A percentile compares a stretch with the other conserved stretches of the same genome.
Conservation (phyloP, 2,888 invertebrate species). For the Fragum sueziense region DNA sequence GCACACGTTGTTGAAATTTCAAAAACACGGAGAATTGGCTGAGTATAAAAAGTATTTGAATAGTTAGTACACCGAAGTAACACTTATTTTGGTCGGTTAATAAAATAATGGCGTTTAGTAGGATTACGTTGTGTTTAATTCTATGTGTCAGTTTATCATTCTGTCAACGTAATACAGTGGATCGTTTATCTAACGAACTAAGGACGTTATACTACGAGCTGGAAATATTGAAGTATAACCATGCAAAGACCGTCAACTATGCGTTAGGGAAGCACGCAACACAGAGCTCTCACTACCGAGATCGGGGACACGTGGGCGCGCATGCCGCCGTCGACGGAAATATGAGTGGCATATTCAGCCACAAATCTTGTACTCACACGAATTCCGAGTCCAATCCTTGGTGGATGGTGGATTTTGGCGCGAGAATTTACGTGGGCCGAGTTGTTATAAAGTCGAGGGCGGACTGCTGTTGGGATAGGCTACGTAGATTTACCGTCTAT, state of each 20-base stretch:
- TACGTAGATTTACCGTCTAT: neutral
- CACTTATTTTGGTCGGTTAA: too few species aligned
- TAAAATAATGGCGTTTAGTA: neutral
- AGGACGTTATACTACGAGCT: neutral
- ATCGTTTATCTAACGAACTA: neutral
- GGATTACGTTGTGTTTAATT: neutral
- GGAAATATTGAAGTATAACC: neutral
- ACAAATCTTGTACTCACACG: neutral
- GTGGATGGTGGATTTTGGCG: conserved; percentile 14
- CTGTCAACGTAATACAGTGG: neutral
- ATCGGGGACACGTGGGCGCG: neutral
- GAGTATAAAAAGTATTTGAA: too few species aligned
- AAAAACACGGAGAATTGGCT: too few species aligned
- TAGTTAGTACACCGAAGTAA: too few species aligned
- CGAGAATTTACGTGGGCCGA: conserved; percentile 1
- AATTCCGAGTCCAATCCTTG: neutral
- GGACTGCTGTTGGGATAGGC: conserved; percentile 10
- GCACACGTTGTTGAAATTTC: neutral
- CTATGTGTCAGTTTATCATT: neutral
- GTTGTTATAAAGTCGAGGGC: neutral
- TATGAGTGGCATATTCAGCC: neutral
- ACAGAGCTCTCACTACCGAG: neutral
- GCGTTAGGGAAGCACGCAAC: neutral
- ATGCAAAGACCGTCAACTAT: neutral
- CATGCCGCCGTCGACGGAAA: conserved; percentile 7